phyloP scores from a whole-genome alignment of 2,113 vertebrate genomes.

The Poicephalus meyeri region DNA sequence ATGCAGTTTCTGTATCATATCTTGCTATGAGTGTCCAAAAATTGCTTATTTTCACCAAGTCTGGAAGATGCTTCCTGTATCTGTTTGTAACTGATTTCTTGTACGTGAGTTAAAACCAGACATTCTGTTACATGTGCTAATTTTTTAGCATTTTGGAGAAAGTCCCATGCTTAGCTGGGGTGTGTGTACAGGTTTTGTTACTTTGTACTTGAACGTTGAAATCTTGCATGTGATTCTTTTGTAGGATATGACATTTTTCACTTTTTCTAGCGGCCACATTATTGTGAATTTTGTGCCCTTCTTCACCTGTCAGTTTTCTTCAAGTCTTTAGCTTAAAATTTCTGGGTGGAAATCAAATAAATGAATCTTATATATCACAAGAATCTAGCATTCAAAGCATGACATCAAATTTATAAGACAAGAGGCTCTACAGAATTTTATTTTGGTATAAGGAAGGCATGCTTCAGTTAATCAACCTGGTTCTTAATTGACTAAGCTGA shows the following conservation, averaged over 20 bases:
- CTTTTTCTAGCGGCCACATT: not conserved
- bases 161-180: not conserved
- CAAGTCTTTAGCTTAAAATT: not conserved
- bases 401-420: not conserved
- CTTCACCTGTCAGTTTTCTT: not conserved
- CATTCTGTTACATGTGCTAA: not conserved
- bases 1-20: not conserved
- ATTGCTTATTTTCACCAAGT: not conserved
- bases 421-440: not conserved
- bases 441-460: not conserved
- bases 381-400: not conserved
- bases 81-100: not conserved
- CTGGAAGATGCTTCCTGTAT: not conserved
- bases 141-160: not conserved
- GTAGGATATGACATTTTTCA: rapidly evolving
- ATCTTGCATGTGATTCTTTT: not conserved
- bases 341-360: not conserved
- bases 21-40: not conserved
- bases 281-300: not conserved
- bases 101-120: not conserved
- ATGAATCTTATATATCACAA: not conserved
- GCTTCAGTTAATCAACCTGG: not conserved
- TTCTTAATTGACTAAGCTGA: not conserved
- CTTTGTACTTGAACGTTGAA: not conserved
- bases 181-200: not conserved